Base-by-base conservation (phyloP, 2,888 invertebrate genomes). In the Synanthedon andrenaeformis region DNA sequence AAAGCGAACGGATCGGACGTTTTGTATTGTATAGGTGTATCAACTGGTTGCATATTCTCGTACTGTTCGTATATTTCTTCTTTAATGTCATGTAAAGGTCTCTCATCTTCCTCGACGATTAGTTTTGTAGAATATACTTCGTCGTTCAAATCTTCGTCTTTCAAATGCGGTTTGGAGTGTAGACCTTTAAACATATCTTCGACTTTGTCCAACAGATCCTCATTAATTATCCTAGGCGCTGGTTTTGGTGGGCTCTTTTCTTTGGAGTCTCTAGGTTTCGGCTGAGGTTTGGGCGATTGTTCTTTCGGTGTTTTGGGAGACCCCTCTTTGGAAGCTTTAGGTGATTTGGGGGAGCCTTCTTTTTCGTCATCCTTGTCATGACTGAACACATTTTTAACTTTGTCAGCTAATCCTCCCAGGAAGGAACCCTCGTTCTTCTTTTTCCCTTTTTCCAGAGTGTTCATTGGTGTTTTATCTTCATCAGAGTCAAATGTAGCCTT, bases 401-500 rank as follows among this genome's bases (percentile, higher is more conserved):
- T 81, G 67, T 81, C 75, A 62, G 80, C 79, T 54, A 84, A 74
- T 49, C 83, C 84, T 23, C 84, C 83, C 28, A 86, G 69, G 72
- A 87, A 85, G 17, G 81, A 71, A 19, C 73, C 74, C 41, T 76
- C 70, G 55, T 89, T 85, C 63, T 89, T 79, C 62, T 88, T 88
- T 53, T 76, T 76, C 54, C 89, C 79, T 57, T 86, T 88, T 53
- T 85, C 81, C n/a, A 89, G 74, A 13, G 90, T 85, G 56, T 89
- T 89, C 70, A 87, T 86, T 5, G 88, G 85, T 12, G 88, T 89
- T 64, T 89, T 89, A 54, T 89, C 89, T 64, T 89, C 86, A 51
- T 89, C 88, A 1, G 90, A 89, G 62, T 89, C 88, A 55, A 90
- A 86, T 1, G 88, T 86, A 1, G 89, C 87, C 65, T 89, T 88